A percentile compares a stretch with the other conserved stretches of the same genome.
Conservation (phyloP, 2,113 vertebrate genomes). For the Cacatua alba region DNA sequence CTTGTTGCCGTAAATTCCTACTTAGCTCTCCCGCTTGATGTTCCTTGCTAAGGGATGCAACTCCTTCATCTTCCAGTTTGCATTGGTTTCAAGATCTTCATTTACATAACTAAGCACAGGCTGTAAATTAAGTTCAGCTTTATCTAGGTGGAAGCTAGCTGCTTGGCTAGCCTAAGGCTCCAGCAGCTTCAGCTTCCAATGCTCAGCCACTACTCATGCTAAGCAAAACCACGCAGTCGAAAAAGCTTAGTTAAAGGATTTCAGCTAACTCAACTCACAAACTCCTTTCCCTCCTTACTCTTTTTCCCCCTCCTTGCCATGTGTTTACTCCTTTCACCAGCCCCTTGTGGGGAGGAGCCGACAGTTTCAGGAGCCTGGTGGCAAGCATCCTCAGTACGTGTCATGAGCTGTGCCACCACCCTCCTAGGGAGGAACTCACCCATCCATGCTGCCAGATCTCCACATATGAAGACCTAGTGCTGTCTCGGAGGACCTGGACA, state of each 20-base stretch:
- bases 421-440: not conserved
- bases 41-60: not conserved
- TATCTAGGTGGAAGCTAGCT: not conserved
- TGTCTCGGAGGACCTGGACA: not conserved
- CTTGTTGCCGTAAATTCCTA: not conserved
- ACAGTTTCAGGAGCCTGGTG: not conserved
- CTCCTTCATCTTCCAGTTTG: not conserved
- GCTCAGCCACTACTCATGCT: not conserved
- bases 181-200: not conserved
- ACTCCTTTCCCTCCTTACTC: not conserved
- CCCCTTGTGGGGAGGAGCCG: rapidly evolving
- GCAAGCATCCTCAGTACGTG: not conserved
- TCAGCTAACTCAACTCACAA: not conserved
- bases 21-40: not conserved
- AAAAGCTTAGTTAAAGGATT: not conserved
- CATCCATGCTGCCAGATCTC: rapidly evolving
- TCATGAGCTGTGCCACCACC: rapidly evolving
- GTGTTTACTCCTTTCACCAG: not conserved
- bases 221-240: not conserved
- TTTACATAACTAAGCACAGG: not conserved
- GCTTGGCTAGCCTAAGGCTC: not conserved
- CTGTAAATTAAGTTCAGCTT: not conserved
- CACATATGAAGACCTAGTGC: not conserved
- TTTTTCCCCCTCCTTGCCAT: not conserved
- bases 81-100: not conserved